Evolutionary conservation across 2,797 vertebrate genomes (phyloP), one percentile per base, ranked within the genome.

Genomic region (Oophaga sylvatica): DNA sequence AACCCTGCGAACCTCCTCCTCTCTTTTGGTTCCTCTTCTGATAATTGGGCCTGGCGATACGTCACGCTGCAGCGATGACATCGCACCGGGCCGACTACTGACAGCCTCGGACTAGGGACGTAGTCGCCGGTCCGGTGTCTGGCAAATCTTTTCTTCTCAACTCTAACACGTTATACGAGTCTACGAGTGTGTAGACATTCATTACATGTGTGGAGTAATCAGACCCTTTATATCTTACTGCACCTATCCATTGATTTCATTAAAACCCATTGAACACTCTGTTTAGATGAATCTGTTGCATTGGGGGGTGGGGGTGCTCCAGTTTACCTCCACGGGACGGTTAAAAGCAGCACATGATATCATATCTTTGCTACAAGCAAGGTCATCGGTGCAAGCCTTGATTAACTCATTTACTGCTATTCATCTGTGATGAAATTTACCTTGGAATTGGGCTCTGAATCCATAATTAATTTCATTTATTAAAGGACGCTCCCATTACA

Each of bases 321-420:
- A 5, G 2, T 77, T 53, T 77, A 77, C 48, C 75, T 2, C 48
- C 16, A 56, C 2, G 48, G 71, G 71, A 75, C 11, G 22, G n/a
- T 22, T 48, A 75, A 75, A 75, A 75, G 53, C 71, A 75, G 19
- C 20, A 20, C 1, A 77, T n/a, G 12, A 26, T 16, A 56, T 56
- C 1, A 2, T 56, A 75, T 53, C 20, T 75, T 5, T n/a, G 75
- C 48, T n/a, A 53, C 75, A 26, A 41, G 13, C 75, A 77, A 77
- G 75, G 75, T 77, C 75, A 56, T 77, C 45, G 13, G 22, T 4
- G 48, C n/a, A 56, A n/a, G 48, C 75, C 75, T 77, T 77, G 75
- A 77, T 77, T 77, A 77, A 56, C 75, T 77, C 75, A 94, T 94
- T 92, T 93, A 91, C 92, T 90, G 92, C 92, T 92, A 77, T 77